Conservation (phyloP, 2,888 invertebrate genomes). For the Patella caerulea region DNA sequence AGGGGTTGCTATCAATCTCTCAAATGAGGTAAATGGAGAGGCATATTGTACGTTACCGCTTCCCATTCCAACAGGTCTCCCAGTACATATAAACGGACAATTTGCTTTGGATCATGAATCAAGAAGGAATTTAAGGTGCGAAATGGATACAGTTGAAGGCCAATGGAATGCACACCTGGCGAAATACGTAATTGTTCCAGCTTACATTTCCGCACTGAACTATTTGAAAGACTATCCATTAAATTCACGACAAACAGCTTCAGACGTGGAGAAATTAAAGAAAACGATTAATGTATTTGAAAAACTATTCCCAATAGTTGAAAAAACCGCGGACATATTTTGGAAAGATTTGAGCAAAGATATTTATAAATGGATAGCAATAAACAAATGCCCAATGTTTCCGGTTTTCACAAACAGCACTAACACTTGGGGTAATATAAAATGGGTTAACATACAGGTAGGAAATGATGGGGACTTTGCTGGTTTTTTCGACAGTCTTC, state of each 20-base stretch:
- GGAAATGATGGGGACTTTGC: background rate
- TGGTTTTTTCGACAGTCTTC: background rate
- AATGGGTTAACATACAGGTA: background rate
- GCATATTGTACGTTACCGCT: constrained; percentile 61
- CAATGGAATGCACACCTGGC: constrained; percentile 16
- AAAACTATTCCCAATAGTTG: constrained; percentile 27
- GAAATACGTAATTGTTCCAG: constrained; percentile 16
- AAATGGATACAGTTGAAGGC: constrained; percentile 17
- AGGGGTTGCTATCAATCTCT: constrained; percentile 47
- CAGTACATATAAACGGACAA: constrained; percentile 59
- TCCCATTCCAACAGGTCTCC: constrained; percentile 50
- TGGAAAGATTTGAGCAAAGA: constrained; percentile 24
- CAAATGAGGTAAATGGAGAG: background rate
- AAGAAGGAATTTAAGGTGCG: constrained; percentile 46
- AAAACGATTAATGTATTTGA: constrained; percentile 21
- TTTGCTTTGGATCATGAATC: constrained; percentile 56
- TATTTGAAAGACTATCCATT: background rate
- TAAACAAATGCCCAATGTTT: background rate
- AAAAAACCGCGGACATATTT: constrained; percentile 5
- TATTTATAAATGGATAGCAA: constrained; percentile 1
- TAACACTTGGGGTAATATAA: background rate
- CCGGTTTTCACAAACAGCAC: background rate
- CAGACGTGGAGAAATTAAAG: background rate
- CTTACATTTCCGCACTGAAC: constrained; percentile 17
- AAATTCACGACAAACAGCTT: background rate